phyloP scores from a whole-genome alignment of 2,888 invertebrate species.

The Phalera bucephala region DNA sequence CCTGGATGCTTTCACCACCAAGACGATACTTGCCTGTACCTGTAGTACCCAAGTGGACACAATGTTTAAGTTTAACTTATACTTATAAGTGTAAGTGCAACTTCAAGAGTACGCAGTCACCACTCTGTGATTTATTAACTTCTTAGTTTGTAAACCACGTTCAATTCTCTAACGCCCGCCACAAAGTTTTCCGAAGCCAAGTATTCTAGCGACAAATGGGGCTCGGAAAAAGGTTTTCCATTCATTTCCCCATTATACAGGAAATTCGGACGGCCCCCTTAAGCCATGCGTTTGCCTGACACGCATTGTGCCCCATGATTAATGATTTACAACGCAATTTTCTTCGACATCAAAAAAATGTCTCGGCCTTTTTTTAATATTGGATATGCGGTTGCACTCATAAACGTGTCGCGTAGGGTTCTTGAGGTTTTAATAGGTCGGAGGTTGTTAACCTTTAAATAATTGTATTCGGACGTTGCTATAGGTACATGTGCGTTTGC shows the following conservation, averaged over 20 bases:
- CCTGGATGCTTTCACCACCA: too few relatives aligned
- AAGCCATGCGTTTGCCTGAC: constrained; percentile 69
- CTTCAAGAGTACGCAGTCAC: too few relatives aligned
- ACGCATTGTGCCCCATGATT: constrained; percentile 75
- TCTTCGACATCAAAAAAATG: constrained; percentile 61
- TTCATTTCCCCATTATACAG: constrained; percentile 73
- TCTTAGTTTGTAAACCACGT: not conserved
- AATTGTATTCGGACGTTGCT: constrained; percentile 19
- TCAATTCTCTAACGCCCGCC: constrained; percentile 5
- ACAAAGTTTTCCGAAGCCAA: constrained; percentile 30
- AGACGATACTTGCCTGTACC: too few relatives aligned
- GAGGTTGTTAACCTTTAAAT: constrained; percentile 19
- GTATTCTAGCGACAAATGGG: constrained; percentile 18
- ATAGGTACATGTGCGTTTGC: too few relatives aligned
- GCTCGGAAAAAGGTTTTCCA: constrained; percentile 53
- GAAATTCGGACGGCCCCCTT: constrained; percentile 62
- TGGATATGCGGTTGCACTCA: constrained; percentile 23
- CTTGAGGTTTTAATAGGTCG: constrained; percentile 27
- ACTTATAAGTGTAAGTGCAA: too few relatives aligned
- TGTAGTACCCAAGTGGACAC: too few relatives aligned
- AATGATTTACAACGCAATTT: constrained; percentile 75
- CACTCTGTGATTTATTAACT: too few relatives aligned
- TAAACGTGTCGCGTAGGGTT: constrained; percentile 29
- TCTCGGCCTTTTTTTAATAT: constrained; percentile 35
- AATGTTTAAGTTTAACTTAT: too few relatives aligned